Base-by-base conservation (phyloP, 2,113 vertebrate genomes). In the Chaetura pelagica region DNA sequence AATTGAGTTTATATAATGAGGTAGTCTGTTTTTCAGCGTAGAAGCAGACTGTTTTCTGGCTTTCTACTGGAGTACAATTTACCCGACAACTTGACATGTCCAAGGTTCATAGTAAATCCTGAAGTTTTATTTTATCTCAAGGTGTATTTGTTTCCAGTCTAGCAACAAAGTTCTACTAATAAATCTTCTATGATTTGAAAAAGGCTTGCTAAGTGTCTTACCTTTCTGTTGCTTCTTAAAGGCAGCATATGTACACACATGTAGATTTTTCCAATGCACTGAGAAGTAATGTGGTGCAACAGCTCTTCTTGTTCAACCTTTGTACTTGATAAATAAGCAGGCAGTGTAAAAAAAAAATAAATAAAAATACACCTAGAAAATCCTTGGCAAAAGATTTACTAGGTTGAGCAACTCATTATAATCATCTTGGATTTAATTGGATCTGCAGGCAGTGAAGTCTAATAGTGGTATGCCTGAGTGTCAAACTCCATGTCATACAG, bases 351-450 rank as follows among this genome's bases (percentile, higher is more conserved):
- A 96, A 91, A 69, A 93, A 90, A 38, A 86, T 64, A 69, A 93
- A 90, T 66, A 80, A n/a, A n/a, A n/a, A 88, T 90, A 68, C 91
- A 59, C 68, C 19, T 76, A 84, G 88, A 86, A 94, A 76, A 94
- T 95, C 95, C 84, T 97, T 98, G 97, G 98, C 97, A 98, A 98
- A 98, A 97, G 95, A 98, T 98, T 98, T 95, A 98, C 98, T 98
- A 98, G 94, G 97, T 93, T 95, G 83, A 95, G 93, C 94, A 96
- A 96, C 90, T 95, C 94, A 84, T 94, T 97, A 94, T 94, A 94
- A 87, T 96, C 64, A 71, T 95, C 94, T 94, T 88, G 88, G 63
- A 66, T 88, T 95, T 96, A 96, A 97, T 96, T 95, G 79, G 88
- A 51, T 94, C 63, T 88, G 4, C 84, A 96, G 78, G 89, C 97